These are phyloP conservation scores for Phaethon lepturus DNA, from an alignment of 2,113 vertebrate species.

Conservation along the genomic window DNA sequence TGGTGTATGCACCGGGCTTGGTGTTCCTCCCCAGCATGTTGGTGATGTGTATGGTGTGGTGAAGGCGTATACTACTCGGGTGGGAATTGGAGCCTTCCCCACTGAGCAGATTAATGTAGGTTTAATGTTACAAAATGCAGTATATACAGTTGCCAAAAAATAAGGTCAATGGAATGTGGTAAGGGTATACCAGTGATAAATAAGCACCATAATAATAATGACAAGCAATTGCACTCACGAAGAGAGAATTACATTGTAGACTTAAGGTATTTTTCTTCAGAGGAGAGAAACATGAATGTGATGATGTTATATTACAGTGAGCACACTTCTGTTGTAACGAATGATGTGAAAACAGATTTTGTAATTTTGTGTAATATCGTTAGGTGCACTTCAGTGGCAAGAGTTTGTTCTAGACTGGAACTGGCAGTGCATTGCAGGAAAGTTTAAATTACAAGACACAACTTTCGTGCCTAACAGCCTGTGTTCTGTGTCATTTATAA, in stretches of 20 bases:
- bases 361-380: not conserved
- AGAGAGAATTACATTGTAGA: not conserved
- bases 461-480: not conserved
- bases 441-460: not conserved
- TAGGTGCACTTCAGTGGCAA: not conserved
- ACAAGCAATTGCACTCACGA: not conserved
- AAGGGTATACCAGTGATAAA: not conserved
- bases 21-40: constrained; percentile 90
- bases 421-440: not conserved
- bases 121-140: not conserved
- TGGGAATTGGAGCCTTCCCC: constrained; percentile 96
- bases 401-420: not conserved
- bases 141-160: not conserved
- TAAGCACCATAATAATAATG: not conserved
- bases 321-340: not conserved
- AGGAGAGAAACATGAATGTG: rapidly evolving
- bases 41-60: constrained; percentile 94
- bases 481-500: not conserved
- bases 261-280: not conserved
- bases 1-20: constrained; percentile 93
- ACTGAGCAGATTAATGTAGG: constrained; percentile 96
- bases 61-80: constrained; percentile 95
- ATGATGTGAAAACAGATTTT: not conserved
- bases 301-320: not conserved
- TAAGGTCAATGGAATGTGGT: no score